Conservation (phyloP, 2,113 vertebrate genomes). For the Tympanuchus pallidicinctus region DNA sequence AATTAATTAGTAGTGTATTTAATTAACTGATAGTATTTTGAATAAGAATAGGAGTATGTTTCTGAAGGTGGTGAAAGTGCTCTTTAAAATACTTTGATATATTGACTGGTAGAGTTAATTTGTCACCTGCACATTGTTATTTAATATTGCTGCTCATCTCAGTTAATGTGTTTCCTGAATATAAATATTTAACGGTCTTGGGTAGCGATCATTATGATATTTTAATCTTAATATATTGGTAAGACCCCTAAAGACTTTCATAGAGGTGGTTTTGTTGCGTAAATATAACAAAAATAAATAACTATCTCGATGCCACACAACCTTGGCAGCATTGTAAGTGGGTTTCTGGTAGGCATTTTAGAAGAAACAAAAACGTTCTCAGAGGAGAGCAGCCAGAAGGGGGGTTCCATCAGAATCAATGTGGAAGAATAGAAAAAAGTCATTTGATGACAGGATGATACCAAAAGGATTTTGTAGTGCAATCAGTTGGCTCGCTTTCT, state of each 20-base stretch:
- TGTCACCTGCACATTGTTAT: conserved; percentile 57
- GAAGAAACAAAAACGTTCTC: not conserved
- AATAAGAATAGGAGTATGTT: not conserved
- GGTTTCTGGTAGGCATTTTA: not conserved
- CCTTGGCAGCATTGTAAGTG: not conserved
- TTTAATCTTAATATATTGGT: conserved; percentile 51
- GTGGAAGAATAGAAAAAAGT: not conserved
- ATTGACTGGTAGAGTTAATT: conserved; percentile 59
- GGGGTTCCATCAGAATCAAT: not conserved
- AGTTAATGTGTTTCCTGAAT: conserved; percentile 49
- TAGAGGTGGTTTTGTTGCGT: not conserved
- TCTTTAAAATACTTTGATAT: conserved; percentile 61
- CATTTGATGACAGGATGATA: not conserved
- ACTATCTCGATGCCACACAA: not conserved
- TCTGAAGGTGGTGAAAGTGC: conserved; percentile 32
- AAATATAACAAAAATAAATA: not conserved
- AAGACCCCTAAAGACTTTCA: conserved; percentile 12
- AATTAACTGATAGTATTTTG: conserved; percentile 35
- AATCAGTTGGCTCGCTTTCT: not conserved
- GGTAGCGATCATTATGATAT: conserved; percentile 5
- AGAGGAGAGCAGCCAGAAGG: not conserved
- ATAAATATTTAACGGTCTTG: conserved; percentile 51
- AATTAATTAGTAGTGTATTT: conserved; percentile 36
- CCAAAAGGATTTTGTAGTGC: not conserved
- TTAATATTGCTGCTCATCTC: conserved; percentile 53